Percentiles rank a stretch among this genome's conserved stretches.
phyloP scores from a whole-genome alignment of 1,140 invertebrate genomes.

The Dolichoris vasculosae region DNA sequence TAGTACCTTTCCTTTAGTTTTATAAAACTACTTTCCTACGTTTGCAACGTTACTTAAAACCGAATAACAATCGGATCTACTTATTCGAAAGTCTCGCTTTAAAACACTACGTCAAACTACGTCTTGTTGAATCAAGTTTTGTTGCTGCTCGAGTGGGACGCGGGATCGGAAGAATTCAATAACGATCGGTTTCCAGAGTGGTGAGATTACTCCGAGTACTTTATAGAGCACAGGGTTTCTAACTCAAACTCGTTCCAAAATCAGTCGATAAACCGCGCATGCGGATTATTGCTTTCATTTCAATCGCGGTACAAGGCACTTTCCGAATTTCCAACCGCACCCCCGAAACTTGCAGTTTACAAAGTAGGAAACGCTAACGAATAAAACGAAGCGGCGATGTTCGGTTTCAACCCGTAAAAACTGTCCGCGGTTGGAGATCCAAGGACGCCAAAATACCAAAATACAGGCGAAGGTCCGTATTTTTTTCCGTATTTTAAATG shows the following conservation, averaged over 20 bases:
- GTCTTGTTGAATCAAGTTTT: not conserved
- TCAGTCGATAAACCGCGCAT: slow-evolving; percentile 14
- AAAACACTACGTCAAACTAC: too few relatives aligned
- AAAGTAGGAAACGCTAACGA: not conserved
- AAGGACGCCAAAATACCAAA: too few relatives aligned
- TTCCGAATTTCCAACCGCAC: not conserved
- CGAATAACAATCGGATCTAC: too few relatives aligned
- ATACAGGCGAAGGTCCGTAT: too few relatives aligned
- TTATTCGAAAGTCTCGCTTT: not conserved
- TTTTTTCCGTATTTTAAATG: too few relatives aligned
- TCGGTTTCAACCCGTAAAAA: not conserved
- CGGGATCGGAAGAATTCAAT: not conserved
- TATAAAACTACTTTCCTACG: too few relatives aligned
- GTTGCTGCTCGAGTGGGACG: not conserved
- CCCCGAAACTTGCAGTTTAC: not conserved
- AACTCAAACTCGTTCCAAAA: slow-evolving; percentile 5
- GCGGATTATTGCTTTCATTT: slow-evolving; percentile 6
- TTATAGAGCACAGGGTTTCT: not conserved
- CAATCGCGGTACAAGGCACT: not conserved
- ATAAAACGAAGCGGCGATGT: not conserved
- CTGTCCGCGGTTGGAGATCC: too few relatives aligned
- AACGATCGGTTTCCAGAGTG: not conserved
- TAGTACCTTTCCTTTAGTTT: too few relatives aligned
- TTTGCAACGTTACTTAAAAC: too few relatives aligned
- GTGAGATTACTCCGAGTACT: slow-evolving; percentile 3